Evolutionary conservation across 2,888 invertebrate genomes (phyloP).

Genomic region (Rhogogaster chlorosoma): DNA sequence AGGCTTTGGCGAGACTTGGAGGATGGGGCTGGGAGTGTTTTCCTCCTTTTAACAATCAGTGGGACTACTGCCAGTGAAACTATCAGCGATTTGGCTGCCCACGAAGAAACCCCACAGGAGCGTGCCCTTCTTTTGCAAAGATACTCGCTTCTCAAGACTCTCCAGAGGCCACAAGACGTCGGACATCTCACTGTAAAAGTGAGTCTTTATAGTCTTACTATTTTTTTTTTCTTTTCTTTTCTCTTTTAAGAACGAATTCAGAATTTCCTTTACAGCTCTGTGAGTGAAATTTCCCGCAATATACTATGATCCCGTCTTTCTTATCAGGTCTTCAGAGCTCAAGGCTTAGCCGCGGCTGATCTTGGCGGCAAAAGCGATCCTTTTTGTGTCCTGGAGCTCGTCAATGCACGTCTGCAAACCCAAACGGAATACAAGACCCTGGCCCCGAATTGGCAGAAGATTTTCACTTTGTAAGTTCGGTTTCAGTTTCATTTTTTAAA

Average conservation of each 20-base stretch:
- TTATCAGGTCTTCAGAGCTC: slow-evolving; percentile 80
- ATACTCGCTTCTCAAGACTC: slow-evolving; percentile 78
- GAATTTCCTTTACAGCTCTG: slow-evolving; percentile 11
- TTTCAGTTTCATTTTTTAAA: not conserved
- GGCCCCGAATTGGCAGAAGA: slow-evolving; percentile 98
- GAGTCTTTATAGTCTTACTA: slow-evolving; percentile 78
- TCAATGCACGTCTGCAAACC: slow-evolving; percentile 96
- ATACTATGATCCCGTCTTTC: not conserved
- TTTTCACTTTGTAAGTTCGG: slow-evolving; percentile 95
- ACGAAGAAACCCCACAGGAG: slow-evolving; percentile 90
- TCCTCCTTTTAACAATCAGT: slow-evolving; percentile 94
- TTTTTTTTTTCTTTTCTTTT: not conserved
- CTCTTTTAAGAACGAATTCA: not conserved
- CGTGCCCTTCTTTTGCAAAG: slow-evolving; percentile 75
- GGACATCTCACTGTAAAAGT: slow-evolving; percentile 98
- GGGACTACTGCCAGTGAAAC: slow-evolving; percentile 96
- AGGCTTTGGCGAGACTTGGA: slow-evolving; percentile 93
- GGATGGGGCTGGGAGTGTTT: slow-evolving; percentile 92
- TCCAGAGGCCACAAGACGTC: slow-evolving; percentile 90
- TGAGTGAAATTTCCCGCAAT: not conserved
- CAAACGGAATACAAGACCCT: slow-evolving; percentile 99
- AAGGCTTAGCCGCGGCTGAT: slow-evolving; percentile 95
- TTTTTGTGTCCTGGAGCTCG: slow-evolving; percentile 97
- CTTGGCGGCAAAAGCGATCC: slow-evolving; percentile 99
- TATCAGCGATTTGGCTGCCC: slow-evolving; percentile 93